Percentiles rank a stretch among this genome's conserved stretches.
Conservation (phyloP, 2,888 invertebrate species). For the Phortica okadai region DNA sequence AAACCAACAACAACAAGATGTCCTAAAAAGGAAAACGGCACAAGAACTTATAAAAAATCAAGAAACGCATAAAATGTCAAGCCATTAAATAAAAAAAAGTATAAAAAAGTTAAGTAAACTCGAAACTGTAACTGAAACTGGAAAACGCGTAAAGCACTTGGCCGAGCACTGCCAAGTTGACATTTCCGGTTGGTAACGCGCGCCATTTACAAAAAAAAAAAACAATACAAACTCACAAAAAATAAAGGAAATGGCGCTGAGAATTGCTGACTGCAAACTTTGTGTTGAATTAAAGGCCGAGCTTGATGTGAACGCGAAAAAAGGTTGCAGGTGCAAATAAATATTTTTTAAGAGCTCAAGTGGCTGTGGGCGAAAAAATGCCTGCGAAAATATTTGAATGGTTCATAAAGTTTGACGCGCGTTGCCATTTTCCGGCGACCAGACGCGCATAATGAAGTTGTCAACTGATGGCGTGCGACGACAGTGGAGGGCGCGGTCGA, state of each 20-base stretch:
- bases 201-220: constrained; percentile 44
- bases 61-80: constrained; percentile 12
- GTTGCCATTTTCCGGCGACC: constrained; percentile 41
- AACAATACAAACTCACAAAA: constrained; percentile 48
- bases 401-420: constrained; percentile 14
- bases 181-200: constrained; percentile 20
- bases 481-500: background rate
- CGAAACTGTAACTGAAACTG: background rate
- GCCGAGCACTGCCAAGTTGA: constrained; percentile 12
- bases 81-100: background rate
- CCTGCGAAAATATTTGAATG: constrained; percentile 1
- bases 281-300: constrained; percentile 13
- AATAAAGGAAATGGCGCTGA: constrained; percentile 34
- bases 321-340: constrained; percentile 20
- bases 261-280: constrained; percentile 20
- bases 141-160: too few relatives aligned
- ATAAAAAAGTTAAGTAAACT: background rate
- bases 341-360: constrained; percentile 5
- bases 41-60: background rate
- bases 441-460: constrained; percentile 15
- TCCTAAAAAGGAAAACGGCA: background rate
- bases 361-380: background rate
- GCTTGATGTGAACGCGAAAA: constrained; percentile 12
- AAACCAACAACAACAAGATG: background rate
- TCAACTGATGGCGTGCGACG: constrained; percentile 3